Conservation (phyloP, 2,113 vertebrate species). For the Scopus umbretta region DNA sequence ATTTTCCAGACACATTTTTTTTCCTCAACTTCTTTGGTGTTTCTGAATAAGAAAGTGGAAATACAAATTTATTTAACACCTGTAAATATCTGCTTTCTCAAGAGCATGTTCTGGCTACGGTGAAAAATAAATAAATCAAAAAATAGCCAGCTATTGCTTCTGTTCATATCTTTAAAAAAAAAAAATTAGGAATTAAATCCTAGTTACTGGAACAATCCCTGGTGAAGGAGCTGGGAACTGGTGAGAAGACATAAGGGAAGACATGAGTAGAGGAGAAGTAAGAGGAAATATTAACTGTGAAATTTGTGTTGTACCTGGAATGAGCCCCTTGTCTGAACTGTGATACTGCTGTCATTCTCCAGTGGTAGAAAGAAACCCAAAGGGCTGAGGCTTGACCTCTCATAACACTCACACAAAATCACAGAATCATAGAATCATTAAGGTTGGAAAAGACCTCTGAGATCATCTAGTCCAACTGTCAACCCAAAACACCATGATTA, state of each 20-base stretch:
- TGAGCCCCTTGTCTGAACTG: neutral
- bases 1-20: neutral
- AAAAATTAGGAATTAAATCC: neutral
- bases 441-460: no score
- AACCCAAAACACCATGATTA: no score
- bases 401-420: neutral
- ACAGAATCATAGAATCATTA: no score
- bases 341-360: neutral
- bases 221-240: neutral
- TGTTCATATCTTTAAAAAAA: neutral
- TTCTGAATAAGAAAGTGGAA: neutral
- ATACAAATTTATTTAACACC: neutral
- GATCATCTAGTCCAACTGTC: no score
- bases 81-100: neutral
- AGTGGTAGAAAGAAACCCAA: neutral
- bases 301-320: neutral
- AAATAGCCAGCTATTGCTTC: neutral
- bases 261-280: neutral
- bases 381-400: neutral
- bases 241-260: neutral
- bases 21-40: neutral
- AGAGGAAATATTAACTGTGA: neutral
- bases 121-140: neutral
- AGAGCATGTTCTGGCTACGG: neutral
- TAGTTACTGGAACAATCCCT: neutral